A percentile compares a stretch with the other conserved stretches of the same genome.
Evolutionary conservation across 2,113 vertebrate species (phyloP).

Genomic region (Raja brachyura): DNA sequence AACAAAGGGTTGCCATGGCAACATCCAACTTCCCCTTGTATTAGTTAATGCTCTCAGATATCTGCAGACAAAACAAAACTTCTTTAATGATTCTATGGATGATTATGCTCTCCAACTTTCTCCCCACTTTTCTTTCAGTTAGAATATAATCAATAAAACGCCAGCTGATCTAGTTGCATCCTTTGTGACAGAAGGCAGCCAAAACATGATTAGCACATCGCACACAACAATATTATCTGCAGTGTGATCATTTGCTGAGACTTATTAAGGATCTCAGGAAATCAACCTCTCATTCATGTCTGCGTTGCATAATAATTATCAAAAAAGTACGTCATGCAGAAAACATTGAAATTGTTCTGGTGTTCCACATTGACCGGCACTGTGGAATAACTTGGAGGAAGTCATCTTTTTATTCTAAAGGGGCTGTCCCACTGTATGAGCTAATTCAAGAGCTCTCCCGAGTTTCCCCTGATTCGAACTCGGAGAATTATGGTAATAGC

Average conservation of each 20-base stretch:
- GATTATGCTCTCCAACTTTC: background rate
- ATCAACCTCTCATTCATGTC: slow-evolving; percentile 15
- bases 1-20: background rate
- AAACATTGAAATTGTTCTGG: background rate
- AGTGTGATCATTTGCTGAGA: slow-evolving; percentile 3
- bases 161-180: slow-evolving; percentile 16
- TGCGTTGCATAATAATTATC: background rate
- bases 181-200: background rate
- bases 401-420: too few species aligned
- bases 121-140: background rate
- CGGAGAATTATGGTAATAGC: too few species aligned
- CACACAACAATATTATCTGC: slow-evolving; percentile 26
- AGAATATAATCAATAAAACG: slow-evolving; percentile 2
- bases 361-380: background rate
- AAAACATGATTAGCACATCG: slow-evolving; percentile 3
- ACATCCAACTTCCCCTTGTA: background rate
- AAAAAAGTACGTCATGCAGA: background rate
- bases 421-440: too few species aligned
- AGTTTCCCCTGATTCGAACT: too few species aligned
- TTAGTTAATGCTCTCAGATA: slow-evolving; percentile 1
- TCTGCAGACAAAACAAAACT: background rate
- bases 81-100: background rate
- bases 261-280: background rate
- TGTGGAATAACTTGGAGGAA: background rate
- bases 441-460: too few species aligned